A percentile compares a stretch with the other conserved stretches of the same genome.
Conservation (phyloP, 2,113 vertebrate species). For the Corapipo altera region DNA sequence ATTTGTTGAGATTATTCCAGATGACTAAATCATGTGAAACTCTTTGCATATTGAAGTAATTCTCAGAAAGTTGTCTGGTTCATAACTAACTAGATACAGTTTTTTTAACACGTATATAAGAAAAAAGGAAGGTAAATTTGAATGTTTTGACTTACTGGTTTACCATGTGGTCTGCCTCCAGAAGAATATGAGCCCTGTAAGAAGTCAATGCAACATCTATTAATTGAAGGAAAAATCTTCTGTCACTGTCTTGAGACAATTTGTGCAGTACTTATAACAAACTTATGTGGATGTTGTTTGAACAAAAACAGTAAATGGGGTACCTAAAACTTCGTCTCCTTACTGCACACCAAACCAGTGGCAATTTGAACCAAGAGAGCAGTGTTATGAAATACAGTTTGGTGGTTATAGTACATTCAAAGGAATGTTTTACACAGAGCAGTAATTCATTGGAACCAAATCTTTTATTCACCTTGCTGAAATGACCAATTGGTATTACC, state of each 20-base stretch:
- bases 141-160: conserved; percentile 45
- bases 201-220: neutral
- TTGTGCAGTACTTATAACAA: neutral
- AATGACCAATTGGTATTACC: accelerated
- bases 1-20: neutral
- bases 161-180: conserved; percentile 21
- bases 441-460: neutral
- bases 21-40: neutral
- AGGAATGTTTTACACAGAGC: neutral
- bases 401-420: neutral
- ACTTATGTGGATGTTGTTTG: neutral
- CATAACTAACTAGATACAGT: neutral
- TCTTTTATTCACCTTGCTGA: neutral
- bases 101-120: neutral
- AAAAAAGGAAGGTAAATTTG: neutral
- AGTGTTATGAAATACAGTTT: neutral
- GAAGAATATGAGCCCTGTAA: conserved; percentile 4
- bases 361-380: neutral
- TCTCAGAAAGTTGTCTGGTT: neutral
- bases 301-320: neutral
- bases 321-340: neutral
- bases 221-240: neutral
- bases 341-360: neutral
- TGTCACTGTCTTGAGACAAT: neutral
- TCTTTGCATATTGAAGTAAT: neutral